Evolutionary conservation across 2,888 invertebrate genomes (phyloP).

Genomic region (Mechanitis messenoides): DNA sequence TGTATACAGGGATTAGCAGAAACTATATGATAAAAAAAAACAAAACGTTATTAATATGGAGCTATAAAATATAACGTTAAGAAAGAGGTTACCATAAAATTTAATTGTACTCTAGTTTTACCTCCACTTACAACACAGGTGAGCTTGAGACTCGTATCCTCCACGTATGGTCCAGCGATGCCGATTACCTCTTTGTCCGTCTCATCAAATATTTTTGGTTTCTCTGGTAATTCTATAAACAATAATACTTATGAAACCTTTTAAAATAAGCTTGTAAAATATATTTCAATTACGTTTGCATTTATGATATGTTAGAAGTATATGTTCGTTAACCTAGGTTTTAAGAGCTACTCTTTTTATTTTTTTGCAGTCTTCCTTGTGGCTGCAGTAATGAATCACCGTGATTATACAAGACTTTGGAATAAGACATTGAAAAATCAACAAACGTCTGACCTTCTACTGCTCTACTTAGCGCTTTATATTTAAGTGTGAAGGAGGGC

Average conservation of each 20-base stretch:
- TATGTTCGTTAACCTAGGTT: background rate
- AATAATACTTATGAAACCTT: slow-evolving; percentile 19
- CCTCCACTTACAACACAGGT: slow-evolving; percentile 87
- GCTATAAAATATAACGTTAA: background rate
- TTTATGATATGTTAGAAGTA: background rate
- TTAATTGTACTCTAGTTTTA: slow-evolving; percentile 52
- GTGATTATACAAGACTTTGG: slow-evolving; percentile 12
- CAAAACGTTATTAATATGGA: too few species aligned
- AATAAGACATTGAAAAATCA: slow-evolving; percentile 19
- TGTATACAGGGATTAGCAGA: too few species aligned
- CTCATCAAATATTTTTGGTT: slow-evolving; percentile 84
- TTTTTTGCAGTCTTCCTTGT: background rate
- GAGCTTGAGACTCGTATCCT: slow-evolving; percentile 82
- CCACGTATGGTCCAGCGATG: slow-evolving; percentile 83
- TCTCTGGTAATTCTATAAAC: slow-evolving; percentile 83
- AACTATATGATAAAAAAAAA: background rate
- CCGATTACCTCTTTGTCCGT: slow-evolving; percentile 79
- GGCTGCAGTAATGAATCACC: background rate
- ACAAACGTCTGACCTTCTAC: slow-evolving; percentile 20
- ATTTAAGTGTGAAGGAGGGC: slow-evolving; percentile 26
- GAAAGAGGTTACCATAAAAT: slow-evolving; percentile 7
- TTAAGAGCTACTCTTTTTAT: background rate
- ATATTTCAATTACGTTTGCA: background rate
- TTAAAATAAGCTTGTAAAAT: background rate
- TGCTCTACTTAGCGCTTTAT: slow-evolving; percentile 24